Evolutionary conservation across 2,888 invertebrate genomes (phyloP).

Genomic region (Schrankia costaestrigalis): DNA sequence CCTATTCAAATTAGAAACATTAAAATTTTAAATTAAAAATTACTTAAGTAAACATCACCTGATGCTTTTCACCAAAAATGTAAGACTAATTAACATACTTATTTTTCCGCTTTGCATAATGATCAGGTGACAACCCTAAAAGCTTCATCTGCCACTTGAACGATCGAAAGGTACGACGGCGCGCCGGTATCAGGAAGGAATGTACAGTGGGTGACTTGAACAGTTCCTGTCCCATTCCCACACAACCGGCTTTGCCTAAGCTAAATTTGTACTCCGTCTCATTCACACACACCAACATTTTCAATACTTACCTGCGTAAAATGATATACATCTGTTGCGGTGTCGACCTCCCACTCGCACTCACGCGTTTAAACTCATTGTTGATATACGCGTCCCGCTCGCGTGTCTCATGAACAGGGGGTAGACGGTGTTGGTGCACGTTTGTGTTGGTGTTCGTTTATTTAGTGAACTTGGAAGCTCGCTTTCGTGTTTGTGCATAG

Average conservation of each 20-base stretch:
- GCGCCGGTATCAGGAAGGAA: slow-evolving; percentile 80
- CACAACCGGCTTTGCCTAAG: slow-evolving; percentile 72
- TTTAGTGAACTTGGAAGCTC: slow-evolving; percentile 81
- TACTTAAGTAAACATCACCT: no score
- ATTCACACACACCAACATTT: slow-evolving; percentile 74
- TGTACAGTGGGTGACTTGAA: slow-evolving; percentile 80
- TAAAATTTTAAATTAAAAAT: no score
- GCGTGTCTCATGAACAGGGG: slow-evolving; percentile 73
- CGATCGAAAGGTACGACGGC: slow-evolving; percentile 80
- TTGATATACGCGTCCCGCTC: slow-evolving; percentile 75
- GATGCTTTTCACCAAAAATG: not conserved
- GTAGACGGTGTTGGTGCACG: slow-evolving; percentile 73
- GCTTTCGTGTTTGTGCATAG: slow-evolving; percentile 77
- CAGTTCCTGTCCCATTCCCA: slow-evolving; percentile 70
- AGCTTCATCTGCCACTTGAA: slow-evolving; percentile 81
- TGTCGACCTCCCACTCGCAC: slow-evolving; percentile 60
- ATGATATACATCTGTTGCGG: slow-evolving; percentile 80
- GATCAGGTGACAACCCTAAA: slow-evolving; percentile 72
- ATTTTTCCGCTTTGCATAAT: slow-evolving; percentile 29
- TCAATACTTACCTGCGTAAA: slow-evolving; percentile 80
- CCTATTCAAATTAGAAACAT: no score
- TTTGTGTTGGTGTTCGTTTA: slow-evolving; percentile 79
- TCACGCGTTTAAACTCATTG: slow-evolving; percentile 59
- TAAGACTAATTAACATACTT: slow-evolving; percentile 18
- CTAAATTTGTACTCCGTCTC: slow-evolving; percentile 72